Conservation (phyloP, 2,888 invertebrate genomes). For the Sphaerophoria rueppellii region DNA sequence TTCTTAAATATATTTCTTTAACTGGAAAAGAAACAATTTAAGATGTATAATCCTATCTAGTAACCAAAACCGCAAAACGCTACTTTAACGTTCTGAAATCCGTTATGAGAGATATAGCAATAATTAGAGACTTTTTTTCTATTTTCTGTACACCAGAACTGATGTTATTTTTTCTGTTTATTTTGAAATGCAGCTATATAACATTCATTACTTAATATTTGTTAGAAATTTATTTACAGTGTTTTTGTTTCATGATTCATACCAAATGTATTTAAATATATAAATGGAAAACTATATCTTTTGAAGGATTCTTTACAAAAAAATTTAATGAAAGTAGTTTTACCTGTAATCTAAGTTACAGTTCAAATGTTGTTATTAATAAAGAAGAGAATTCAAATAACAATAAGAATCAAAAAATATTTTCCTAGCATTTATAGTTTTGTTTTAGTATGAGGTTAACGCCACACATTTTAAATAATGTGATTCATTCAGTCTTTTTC, state of each 20-base stretch:
- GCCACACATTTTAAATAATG: conserved; percentile 53
- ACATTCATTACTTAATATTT: conserved; percentile 59
- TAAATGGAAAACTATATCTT: neutral
- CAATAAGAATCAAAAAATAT: conserved; percentile 8
- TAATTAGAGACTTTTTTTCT: conserved; percentile 13
- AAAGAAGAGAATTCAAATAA: neutral
- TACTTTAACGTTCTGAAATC: too few relatives aligned
- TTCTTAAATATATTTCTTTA: too few relatives aligned
- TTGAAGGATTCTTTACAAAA: conserved; percentile 8
- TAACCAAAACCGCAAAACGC: neutral
- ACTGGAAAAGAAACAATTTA: too few relatives aligned
- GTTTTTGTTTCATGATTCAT: conserved; percentile 77
- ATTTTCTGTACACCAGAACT: conserved; percentile 49
- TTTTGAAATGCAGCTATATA: conserved; percentile 39
- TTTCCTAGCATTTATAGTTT: conserved; percentile 9
- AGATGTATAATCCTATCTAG: too few relatives aligned
- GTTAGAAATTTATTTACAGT: conserved; percentile 75
- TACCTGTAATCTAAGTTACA: conserved; percentile 4
- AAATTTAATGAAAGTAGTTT: conserved; percentile 2
- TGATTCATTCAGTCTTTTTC: conserved; percentile 62
- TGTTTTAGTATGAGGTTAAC: conserved; percentile 26
- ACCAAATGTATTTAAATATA: conserved; percentile 44
- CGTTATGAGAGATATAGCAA: neutral
- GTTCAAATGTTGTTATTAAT: neutral
- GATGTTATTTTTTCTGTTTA: conserved; percentile 45